These are phyloP conservation scores for Manis pentadactyla DNA, from an alignment of 2,797 vertebrate species.

Conservation along the genomic window DNA sequence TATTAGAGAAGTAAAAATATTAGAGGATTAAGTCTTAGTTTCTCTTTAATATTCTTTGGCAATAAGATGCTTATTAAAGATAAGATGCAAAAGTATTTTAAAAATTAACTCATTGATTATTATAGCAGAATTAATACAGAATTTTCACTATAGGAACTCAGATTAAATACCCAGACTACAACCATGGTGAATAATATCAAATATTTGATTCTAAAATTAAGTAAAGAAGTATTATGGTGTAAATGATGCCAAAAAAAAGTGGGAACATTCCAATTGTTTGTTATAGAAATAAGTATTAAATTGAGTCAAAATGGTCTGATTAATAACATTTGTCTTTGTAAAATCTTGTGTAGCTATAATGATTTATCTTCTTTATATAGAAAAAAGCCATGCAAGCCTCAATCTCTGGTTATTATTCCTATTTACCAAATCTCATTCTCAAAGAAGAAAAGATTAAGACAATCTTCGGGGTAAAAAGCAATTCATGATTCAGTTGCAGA, in stretches of 20 bases:
- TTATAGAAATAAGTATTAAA: not conserved
- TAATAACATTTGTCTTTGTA: not conserved
- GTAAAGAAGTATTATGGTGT: not conserved
- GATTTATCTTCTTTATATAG: not conserved
- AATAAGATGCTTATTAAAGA: not conserved
- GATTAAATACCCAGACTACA: not conserved
- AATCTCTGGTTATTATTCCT: not conserved
- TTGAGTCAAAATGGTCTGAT: not conserved
- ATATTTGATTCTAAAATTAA: constrained; percentile 27
- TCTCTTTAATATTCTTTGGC: not conserved
- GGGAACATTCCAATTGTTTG: not conserved
- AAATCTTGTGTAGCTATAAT: not conserved
- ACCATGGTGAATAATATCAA: not conserved
- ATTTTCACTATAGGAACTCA: not conserved
- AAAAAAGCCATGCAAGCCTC: not conserved
- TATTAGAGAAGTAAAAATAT: constrained; percentile 26
- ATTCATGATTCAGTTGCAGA: not conserved
- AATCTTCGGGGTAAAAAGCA: not conserved
- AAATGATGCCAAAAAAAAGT: not conserved
- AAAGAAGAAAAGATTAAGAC: not conserved
- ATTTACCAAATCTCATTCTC: not conserved
- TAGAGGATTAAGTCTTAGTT: not conserved
- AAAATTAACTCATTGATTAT: constrained; percentile 42
- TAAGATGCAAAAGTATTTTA: not conserved
- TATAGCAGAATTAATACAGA: not conserved